Percentiles rank a stretch among this genome's conserved stretches.
Evolutionary conservation across 2,797 vertebrate genomes (phyloP).

Genomic region (Catostomus latipinnis): DNA sequence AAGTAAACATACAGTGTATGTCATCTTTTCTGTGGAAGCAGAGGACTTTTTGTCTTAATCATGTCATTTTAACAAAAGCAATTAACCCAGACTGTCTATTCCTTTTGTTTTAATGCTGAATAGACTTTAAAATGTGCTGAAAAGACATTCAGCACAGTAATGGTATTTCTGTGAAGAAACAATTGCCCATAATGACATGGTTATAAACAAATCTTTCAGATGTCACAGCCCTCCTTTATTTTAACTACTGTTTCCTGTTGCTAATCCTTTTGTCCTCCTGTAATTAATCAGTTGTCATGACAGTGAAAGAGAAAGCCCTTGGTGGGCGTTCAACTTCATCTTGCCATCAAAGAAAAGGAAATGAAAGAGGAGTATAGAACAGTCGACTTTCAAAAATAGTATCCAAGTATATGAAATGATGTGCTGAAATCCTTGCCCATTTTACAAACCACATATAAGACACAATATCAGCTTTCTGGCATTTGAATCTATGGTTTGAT

Average conservation of each 20-base stretch:
- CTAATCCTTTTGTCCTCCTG: constrained; percentile 69
- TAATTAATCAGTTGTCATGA: constrained; percentile 81
- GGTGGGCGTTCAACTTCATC: constrained; percentile 75
- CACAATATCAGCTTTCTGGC: not conserved
- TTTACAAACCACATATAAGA: constrained; percentile 44
- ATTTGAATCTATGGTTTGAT: not conserved
- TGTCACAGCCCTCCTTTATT: constrained; percentile 78
- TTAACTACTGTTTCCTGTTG: constrained; percentile 76
- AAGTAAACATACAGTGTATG: constrained; percentile 67
- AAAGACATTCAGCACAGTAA: constrained; percentile 82
- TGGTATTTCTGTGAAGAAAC: constrained; percentile 81
- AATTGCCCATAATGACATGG: constrained; percentile 84
- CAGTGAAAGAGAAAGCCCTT: constrained; percentile 67
- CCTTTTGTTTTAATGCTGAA: constrained; percentile 83
- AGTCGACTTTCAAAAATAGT: constrained; percentile 63
- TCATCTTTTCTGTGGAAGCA: constrained; percentile 74
- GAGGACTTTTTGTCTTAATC: constrained; percentile 79
- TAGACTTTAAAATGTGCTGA: constrained; percentile 80
- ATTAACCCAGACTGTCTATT: constrained; percentile 82
- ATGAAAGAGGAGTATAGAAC: constrained; percentile 65
- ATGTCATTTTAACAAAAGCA: constrained; percentile 84
- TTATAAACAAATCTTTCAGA: constrained; percentile 85
- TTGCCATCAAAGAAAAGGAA: constrained; percentile 74
- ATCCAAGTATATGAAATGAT: constrained; percentile 62
- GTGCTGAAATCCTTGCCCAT: constrained; percentile 42